Percentiles rank a stretch among this genome's conserved stretches.
These are phyloP conservation scores for Sinotaia quadrata DNA, from an alignment of 2,888 invertebrate species.

Conservation along the genomic window DNA sequence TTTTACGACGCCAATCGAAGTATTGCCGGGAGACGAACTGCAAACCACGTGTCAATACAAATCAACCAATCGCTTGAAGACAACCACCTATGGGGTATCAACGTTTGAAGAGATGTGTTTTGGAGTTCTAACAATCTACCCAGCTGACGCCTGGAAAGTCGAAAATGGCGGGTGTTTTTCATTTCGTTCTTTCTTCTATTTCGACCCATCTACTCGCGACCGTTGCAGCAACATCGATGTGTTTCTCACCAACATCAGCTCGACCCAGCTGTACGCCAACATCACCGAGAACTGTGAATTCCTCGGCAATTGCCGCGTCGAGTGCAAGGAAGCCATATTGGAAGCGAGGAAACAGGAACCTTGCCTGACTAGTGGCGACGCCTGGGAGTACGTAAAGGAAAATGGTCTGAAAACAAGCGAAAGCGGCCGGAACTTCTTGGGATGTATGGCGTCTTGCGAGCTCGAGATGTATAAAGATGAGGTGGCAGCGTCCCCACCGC, in stretches of 20 bases:
- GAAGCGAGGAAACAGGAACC: background rate
- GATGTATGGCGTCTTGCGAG: constrained; percentile 8
- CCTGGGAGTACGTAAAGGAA: constrained; percentile 7
- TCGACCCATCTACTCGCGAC: constrained; percentile 2
- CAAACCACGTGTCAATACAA: constrained; percentile 7
- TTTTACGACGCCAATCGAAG: background rate
- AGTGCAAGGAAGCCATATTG: background rate
- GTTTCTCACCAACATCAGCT: background rate
- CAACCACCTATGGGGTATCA: background rate
- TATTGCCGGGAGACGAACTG: constrained; percentile 17
- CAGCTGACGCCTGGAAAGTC: background rate
- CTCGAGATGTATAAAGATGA: background rate
- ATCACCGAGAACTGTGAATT: constrained; percentile 1
- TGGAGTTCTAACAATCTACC: constrained; percentile 11
- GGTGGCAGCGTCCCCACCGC: too few relatives aligned
- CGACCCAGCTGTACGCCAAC: constrained; percentile 1
- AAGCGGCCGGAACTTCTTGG: background rate
- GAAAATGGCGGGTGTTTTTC: background rate
- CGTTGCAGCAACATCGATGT: constrained; percentile 8
- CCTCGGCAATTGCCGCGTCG: constrained; percentile 11
- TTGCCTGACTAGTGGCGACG: background rate
- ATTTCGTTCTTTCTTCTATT: constrained; percentile 3
- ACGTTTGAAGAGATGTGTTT: background rate
- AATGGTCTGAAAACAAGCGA: background rate
- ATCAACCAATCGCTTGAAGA: background rate